A percentile compares a stretch with the other conserved stretches of the same genome.
These are phyloP conservation scores for Scomber scombrus DNA, from an alignment of 2,113 vertebrate species.

Conservation along the genomic window DNA sequence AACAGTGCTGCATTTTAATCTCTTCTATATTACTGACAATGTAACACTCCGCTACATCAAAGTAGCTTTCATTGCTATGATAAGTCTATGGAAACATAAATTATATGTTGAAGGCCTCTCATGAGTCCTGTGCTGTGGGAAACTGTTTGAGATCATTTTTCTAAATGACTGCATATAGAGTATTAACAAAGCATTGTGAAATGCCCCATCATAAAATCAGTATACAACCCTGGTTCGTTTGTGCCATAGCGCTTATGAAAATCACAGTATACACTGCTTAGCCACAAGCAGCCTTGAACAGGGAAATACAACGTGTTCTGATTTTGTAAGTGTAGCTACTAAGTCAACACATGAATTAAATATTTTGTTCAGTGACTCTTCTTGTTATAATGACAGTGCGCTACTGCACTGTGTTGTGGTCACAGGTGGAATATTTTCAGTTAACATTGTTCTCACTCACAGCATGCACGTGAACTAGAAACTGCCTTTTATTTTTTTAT, in stretches of 20 bases:
- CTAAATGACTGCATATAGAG: background rate
- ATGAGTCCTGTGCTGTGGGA: background rate
- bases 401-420: background rate
- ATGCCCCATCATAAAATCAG: background rate
- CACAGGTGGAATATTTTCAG: slow-evolving; percentile 28
- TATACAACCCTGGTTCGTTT: background rate
- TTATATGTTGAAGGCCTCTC: background rate
- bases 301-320: slow-evolving; percentile 9
- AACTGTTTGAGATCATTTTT: background rate
- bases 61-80: too few species aligned
- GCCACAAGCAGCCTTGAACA: slow-evolving; percentile 13
- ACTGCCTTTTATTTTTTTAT: background rate
- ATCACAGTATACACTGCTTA: slow-evolving; percentile 24
- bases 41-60: too few species aligned
- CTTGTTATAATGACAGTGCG: background rate
- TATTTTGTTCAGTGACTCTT: slow-evolving; percentile 28
- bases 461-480: background rate
- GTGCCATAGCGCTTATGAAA: slow-evolving; percentile 3
- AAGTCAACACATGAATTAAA: slow-evolving; percentile 47
- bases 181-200: background rate
- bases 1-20: background rate
- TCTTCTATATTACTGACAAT: background rate
- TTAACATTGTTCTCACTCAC: background rate
- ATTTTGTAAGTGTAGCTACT: slow-evolving; percentile 33
- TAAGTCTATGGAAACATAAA: background rate